phyloP scores from a whole-genome alignment of 92 coral and sea anemone species.

The Porites rus region DNA sequence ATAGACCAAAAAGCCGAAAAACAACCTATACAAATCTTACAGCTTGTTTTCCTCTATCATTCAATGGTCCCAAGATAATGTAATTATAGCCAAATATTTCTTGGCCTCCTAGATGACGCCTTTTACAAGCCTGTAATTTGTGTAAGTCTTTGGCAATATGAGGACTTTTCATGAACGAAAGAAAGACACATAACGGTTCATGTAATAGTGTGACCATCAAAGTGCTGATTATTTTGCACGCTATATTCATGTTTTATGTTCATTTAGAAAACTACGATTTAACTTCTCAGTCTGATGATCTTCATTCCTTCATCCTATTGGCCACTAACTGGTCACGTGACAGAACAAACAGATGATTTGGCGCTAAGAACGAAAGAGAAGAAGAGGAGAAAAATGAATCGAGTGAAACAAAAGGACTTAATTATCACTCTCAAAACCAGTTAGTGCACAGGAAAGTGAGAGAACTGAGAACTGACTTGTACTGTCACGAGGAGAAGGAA shows the following conservation, averaged over 20 bases:
- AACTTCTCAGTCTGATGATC: slow-evolving; percentile 20
- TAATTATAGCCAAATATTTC: too few species aligned
- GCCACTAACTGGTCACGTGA: slow-evolving; percentile 69
- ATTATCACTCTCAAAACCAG: not conserved
- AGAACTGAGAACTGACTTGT: not conserved
- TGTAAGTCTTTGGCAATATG: not conserved
- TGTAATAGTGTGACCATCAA: not conserved
- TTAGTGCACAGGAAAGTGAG: not conserved
- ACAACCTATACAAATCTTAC: not conserved
- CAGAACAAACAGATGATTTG: slow-evolving; percentile 82
- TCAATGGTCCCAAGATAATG: not conserved
- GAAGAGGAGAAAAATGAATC: slow-evolving; percentile 16
- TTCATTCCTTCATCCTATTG: slow-evolving; percentile 43
- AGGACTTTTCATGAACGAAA: not conserved
- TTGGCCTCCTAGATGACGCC: too few species aligned
- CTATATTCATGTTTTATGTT: not conserved
- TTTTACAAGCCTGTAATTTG: not conserved
- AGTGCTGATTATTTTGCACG: not conserved
- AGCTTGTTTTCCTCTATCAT: not conserved
- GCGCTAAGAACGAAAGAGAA: slow-evolving; percentile 81
- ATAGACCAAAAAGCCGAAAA: too few species aligned
- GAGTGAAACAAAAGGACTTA: slow-evolving; percentile 20
- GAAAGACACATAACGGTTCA: not conserved
- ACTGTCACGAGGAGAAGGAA: not conserved
- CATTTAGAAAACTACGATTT: not conserved